Evolutionary conservation across 2,797 vertebrate species (phyloP).

Genomic region (Corythornis leucogaster): DNA sequence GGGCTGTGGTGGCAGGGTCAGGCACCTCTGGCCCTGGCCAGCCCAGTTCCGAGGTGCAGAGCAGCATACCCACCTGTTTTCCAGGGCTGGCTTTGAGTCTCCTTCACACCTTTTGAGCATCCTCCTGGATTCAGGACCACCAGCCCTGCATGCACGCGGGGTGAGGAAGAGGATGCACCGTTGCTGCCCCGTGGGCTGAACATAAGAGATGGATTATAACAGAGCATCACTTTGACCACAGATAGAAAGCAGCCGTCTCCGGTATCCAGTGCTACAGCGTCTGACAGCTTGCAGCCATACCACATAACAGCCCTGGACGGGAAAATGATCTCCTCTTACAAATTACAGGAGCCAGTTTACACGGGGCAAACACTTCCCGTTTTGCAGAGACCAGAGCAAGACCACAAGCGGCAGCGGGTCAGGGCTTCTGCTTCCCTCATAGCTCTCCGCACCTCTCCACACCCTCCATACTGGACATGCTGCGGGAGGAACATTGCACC

Average conservation of each 20-base stretch:
- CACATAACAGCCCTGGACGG: background rate
- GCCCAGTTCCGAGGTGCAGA: background rate
- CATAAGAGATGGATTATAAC: background rate
- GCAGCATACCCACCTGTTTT: background rate
- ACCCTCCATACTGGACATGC: background rate
- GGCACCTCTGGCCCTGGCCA: background rate
- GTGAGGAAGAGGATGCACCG: background rate
- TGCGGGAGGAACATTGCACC: background rate
- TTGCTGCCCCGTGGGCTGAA: background rate
- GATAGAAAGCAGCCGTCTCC: background rate
- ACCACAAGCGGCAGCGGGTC: background rate
- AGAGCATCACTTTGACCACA: background rate
- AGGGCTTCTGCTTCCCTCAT: background rate
- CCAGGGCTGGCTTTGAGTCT: background rate
- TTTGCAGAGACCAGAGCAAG: background rate
- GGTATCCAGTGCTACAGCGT: background rate
- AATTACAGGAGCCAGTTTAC: background rate
- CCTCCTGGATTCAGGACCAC: background rate
- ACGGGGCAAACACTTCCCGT: background rate
- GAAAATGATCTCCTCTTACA: conserved; percentile 1
- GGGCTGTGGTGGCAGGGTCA: background rate
- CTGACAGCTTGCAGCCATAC: conserved; percentile 21
- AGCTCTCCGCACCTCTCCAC: background rate
- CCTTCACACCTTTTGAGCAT: background rate
- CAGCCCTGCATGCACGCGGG: rapidly evolving